Conservation (phyloP, 1,140 invertebrate genomes). For the Heterodera carotae region DNA sequence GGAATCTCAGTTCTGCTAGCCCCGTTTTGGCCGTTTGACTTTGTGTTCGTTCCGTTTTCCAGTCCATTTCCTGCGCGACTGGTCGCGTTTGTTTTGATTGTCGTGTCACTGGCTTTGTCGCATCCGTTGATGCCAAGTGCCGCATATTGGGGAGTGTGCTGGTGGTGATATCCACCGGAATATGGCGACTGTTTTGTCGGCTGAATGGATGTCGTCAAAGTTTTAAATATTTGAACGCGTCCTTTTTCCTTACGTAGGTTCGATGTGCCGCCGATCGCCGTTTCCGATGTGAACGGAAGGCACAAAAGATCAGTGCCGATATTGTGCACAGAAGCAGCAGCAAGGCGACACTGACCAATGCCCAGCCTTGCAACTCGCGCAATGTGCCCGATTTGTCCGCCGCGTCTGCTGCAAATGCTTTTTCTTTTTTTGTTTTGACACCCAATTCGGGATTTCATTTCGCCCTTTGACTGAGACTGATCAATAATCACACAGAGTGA, state of each 20-base stretch:
- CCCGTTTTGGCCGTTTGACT: conserved; percentile 25
- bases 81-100: conserved; percentile 43
- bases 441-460: neutral
- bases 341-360: conserved; percentile 29
- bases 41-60: conserved; percentile 21
- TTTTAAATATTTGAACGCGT: too few relatives aligned
- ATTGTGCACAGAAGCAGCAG: conserved; percentile 23
- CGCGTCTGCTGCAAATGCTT: conserved; percentile 30
- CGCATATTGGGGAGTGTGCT: conserved; percentile 32
- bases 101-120: conserved; percentile 43
- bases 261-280: conserved; percentile 23
- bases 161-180: conserved; percentile 23
- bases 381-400: conserved; percentile 54
- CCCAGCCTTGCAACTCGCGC: conserved; percentile 42
- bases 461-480: neutral
- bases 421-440: too few relatives aligned
- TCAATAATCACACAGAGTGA: neutral
- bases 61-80: conserved; percentile 18
- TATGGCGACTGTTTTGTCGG: conserved; percentile 23
- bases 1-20: conserved; percentile 40
- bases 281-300: conserved; percentile 27
- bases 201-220: neutral
- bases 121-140: conserved; percentile 39
- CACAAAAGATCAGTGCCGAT: conserved; percentile 27
- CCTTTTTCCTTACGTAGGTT: conserved; percentile 42